Base-by-base conservation (phyloP, 2,888 invertebrate species). In the Clitarchus hookeri region DNA sequence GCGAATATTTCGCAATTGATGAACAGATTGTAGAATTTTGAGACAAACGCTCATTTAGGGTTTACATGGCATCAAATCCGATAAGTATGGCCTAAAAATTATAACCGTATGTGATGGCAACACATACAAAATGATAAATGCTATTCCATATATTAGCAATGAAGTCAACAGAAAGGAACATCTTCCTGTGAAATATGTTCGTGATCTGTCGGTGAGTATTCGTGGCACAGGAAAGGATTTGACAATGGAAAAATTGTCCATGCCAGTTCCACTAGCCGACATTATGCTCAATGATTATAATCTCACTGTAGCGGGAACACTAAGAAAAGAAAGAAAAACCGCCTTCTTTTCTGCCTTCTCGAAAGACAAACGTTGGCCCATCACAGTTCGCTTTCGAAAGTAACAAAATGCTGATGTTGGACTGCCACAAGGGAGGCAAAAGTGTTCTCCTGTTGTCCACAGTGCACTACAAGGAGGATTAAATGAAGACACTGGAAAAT, bases 201-300 rank as follows among this genome's bases (percentile, higher is more conserved):
- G 27, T 25, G 27, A 79, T 26, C n/a, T 79, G 26, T 26, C 23
- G 12, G 26, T 26, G 27, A 26, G 13, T 79, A 79, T n/a, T 79
- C 79, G 23, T 79, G 79, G n/a, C 25, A 79, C 79, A 26, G 79
- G 79, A 27, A 12, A n/a, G 25, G 23, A n/a, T 79, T 26, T 79
- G 27, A 79, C 79, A 79, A 26, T n/a, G 12, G 79, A 79, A 8
- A 79, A 79, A 4, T 79, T 12, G 79, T 79, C 23, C n/a, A 79
- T 27, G 79, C 23, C 79, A 79, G 27, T 79, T 23, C 79, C 79
- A 26, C 25, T 79, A 26, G 13, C 79, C 13, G 23, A 23, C 79
- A n/a, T 19, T 79, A 79, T 79, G 79, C 79, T 79, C 26, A 79
- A n/a, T 19, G 79, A 79, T 79, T 79, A 79, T 79, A 79, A 79